Conservation (phyloP, 2,797 vertebrate species). For the Leuciscus waleckii region DNA sequence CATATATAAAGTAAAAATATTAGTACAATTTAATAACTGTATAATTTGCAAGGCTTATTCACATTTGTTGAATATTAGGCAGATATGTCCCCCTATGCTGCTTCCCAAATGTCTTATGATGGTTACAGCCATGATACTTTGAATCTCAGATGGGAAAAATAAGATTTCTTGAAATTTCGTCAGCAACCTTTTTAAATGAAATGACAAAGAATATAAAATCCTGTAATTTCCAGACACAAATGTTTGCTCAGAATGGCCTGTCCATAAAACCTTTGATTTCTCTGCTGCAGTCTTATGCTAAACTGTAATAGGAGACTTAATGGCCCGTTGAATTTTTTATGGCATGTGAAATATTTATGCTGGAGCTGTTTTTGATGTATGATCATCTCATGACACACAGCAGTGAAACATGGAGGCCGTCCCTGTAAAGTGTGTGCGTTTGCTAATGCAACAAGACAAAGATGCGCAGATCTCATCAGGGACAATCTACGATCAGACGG, state of each 20-base stretch:
- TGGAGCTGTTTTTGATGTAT: conserved; percentile 36
- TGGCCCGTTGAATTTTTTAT: conserved; percentile 46
- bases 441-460: conserved; percentile 8
- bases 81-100: fast-evolving
- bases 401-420: neutral
- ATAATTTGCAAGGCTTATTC: neutral
- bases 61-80: neutral
- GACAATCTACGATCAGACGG: neutral
- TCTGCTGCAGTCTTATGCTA: conserved; percentile 1
- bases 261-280: conserved; percentile 3
- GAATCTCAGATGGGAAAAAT: neutral
- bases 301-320: conserved; percentile 46
- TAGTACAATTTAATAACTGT: neutral
- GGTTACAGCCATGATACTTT: neutral
- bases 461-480: conserved; percentile 28
- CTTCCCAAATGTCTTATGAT: neutral
- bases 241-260: neutral
- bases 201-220: neutral
- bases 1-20: neutral
- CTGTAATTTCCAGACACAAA: neutral
- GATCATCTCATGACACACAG: conserved; percentile 25
- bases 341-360: conserved; percentile 40
- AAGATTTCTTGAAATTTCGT: neutral
- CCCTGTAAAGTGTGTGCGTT: neutral
- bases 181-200: neutral